Evolutionary conservation across 1,140 invertebrate genomes (phyloP), one percentile per base, ranked within the genome.

Genomic region (Grapholita molesta): DNA sequence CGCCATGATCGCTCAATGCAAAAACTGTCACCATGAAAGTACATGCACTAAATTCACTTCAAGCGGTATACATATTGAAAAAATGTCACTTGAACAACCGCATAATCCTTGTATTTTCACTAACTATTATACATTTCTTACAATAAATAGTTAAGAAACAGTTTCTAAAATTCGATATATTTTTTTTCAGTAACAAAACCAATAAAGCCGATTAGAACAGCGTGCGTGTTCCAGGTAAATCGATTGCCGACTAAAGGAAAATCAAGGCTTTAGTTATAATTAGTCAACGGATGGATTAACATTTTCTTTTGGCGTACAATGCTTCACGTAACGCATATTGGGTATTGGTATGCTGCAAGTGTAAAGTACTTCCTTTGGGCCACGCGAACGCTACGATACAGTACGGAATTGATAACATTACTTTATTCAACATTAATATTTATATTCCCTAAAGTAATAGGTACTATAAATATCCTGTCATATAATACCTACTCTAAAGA

Each of bases 21-120:
- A 90, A 90, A 75, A 91, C 85, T 80, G 89, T 90, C 82, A 91
- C 89, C 89, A 91, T 91, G 78, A 85, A 88, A 85, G 82, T 80
- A 78, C 88, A 90, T 89, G 81, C 80, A 89, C 84, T 75, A 73
- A 55, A 68, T 70, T 72, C 73, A 71, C 74, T 72, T 67, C 70
- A 55, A 61, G 42, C 69, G 69, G 64, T 69, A 71, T 66, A 67
- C 69, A 38, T 38, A 61, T 12, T 3, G 7, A 30, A 61, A 30
- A 25, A 11, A 38, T 32, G 7, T 42, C 33, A 48, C 33, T 8
- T 5, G 18, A 8, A 42, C 25, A 24, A 53, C 35, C 24, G 38
- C 38, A 15, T 48, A 32, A 28, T 52, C 25, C 33, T 28, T 52
- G 11, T 66, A 38, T 66, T 35, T 35, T 38, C 24, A 28, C 53